Evolutionary conservation across 2,113 vertebrate species (phyloP), one percentile per base, ranked within the genome.

Genomic region (Strix aluco): DNA sequence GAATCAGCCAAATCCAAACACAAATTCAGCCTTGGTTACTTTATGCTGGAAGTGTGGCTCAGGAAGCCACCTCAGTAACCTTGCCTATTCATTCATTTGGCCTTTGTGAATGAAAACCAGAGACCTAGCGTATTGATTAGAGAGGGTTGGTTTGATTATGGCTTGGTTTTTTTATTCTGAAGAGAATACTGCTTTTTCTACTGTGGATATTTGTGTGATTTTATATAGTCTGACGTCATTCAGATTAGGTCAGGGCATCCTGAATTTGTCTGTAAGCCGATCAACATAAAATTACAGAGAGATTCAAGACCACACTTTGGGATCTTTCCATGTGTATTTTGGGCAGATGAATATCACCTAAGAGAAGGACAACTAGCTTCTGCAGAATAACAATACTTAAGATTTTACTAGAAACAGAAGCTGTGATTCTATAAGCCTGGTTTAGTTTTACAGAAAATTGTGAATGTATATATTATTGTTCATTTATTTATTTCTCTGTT

Each of bases 21-120:
- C 5, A 91, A 80, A 89, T 49, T 86, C 75, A 92, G 26, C 32
- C 32, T 85, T 80, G 44, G 30, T 46, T 70, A 15, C 6, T 38
- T 79, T 84, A 32, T 62, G 44, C 51, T 92, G 85, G 32, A 96
- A 86, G 61, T 83, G 63, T 88, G 93, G 65, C 63, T 87, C 59
- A 81, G 75, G 62, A 90, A 81, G 16, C 42, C 71, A 75, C 67
- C 87, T 94, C 92, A 78, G 13, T 86, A 91, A 79, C 57, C n/a
- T 85, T 61, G 58, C 8, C 30, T 80, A 65, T 86, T 94, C 66
- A 95, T 88, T 93, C 42, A 46, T 75, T 81, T 66, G 49, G 19
- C 13, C 78, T 96, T 75, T 93, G 38, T 93, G 81, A 97, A 94
- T 36, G 67, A 40, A 89, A 96, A 89, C 10, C 77, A 85, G 92